Base-by-base conservation (phyloP, 1,140 invertebrate genomes). In the Hestina assimilis region DNA sequence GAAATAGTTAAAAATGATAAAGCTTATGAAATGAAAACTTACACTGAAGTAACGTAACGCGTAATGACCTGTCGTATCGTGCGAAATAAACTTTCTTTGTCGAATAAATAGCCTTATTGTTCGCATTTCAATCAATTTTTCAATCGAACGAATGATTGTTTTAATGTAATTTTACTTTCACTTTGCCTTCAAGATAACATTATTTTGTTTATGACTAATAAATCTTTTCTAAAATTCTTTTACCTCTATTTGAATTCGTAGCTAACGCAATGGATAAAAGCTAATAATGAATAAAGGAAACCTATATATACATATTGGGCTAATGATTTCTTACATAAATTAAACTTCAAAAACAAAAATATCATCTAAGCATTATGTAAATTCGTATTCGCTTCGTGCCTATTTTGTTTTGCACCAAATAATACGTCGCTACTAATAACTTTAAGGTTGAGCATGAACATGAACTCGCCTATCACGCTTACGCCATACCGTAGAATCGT, bases 401-500 rank as follows among this genome's bases (percentile, higher is more conserved):
- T n/a, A n/a, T n/a, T n/a, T n/a, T n/a, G n/a, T 26, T 8, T 28
- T 28, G 24, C 24, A 9, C n/a, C 24, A 9, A 7, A 8, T 28
- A 6, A 28, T 3, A 2, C 4, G 2, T 1, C 24, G n/a, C 24
- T 28, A n/a, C n/a, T n/a, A n/a, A n/a, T 8, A 29, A 33, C 12
- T 12, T 33, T 38, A 38, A 17, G 33, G 17, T 38, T 38, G 33
- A 38, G 33, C 33, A 38, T 38, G 33, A 38, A 17, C 33, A 38
- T 38, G 33, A 31, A 24, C 19, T 40, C 46, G 15, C 33, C 41
- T 19, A 59, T 52, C 47, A 41, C 26, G 33, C 50, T 53, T 46
- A 21, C 57, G 43, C 53, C 53, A 56, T 31, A 38, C 23, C 33
- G 20, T 35, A 21, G 29, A 42, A 15, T 8, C 64, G 73, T 79